These are phyloP conservation scores for Furcula furcula DNA, from an alignment of 2,888 invertebrate genomes.

Conservation along the genomic window DNA sequence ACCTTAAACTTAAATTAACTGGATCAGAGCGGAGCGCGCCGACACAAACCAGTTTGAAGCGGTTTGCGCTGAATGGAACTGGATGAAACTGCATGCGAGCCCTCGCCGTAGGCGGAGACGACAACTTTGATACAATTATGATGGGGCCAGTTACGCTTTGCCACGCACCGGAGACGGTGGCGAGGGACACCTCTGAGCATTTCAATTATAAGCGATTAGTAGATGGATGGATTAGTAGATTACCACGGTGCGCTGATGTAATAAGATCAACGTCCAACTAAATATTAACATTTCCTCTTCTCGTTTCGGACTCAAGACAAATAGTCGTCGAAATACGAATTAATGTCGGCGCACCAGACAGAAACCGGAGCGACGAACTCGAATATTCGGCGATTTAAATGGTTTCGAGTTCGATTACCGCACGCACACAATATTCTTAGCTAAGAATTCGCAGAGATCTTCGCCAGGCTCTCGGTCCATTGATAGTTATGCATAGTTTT, in stretches of 20 bases:
- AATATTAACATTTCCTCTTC: background rate
- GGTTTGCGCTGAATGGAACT: constrained; percentile 17
- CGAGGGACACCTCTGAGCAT: background rate
- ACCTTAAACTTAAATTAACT: constrained; percentile 56
- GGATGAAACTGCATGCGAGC: constrained; percentile 14
- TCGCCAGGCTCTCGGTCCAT: background rate
- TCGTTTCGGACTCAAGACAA: background rate
- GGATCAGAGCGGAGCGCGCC: constrained; percentile 11
- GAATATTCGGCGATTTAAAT: background rate
- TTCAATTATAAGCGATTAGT: constrained; percentile 7
- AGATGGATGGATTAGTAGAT: constrained; percentile 14
- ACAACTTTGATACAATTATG: constrained; percentile 24
- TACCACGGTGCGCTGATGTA: constrained; percentile 8
- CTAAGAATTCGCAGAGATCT: no score
- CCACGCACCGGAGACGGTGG: background rate
- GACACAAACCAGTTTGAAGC: constrained; percentile 21
- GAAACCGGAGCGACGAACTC: background rate
- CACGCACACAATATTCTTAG: background rate
- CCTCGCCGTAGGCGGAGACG: constrained; percentile 13
- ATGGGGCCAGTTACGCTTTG: constrained; percentile 8
- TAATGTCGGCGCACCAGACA: background rate
- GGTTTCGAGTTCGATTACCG: background rate
- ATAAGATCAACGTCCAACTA: constrained; percentile 13
- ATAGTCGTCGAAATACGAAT: background rate
- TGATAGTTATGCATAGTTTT: background rate